Evolutionary conservation across 2,888 invertebrate genomes (phyloP), one percentile per base, ranked within the genome.

Genomic region (Stenodera caucasica): DNA sequence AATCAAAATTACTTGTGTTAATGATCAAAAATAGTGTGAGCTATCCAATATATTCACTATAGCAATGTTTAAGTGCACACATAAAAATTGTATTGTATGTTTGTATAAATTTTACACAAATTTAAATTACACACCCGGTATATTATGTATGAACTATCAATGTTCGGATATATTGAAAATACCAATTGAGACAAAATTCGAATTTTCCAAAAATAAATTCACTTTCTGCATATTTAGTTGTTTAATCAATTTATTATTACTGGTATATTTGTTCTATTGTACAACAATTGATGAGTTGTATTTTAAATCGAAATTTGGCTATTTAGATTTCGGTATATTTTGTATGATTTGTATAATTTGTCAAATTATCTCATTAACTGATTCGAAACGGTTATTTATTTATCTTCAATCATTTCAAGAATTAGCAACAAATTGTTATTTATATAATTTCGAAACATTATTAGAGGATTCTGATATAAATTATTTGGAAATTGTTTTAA

Each of bases 21-120:
- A n/a, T n/a, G 21, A 21, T 45, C 21, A 45, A 45, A 11, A 45
- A 45, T 21, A 45, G 21, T 12, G 49, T 45, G 15, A 50, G 9
- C 18, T 32, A 35, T 14, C 11, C 35, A 14, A 14, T 1, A 14
- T 1, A 15, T 4, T 15, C 15, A 30, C 4, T 30, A 9, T 8
- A 5, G 9, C 21, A n/a, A 49, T 49, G 50, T 21, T 9, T 1
- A 49, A 49, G n/a, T 23, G n/a, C n/a, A n/a, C 50, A 15, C 15
- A 14, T 9, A 14, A 21, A 14, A 51, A 21, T 14, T 53, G 53
- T 30, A 2, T 33, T 9, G 30, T 53, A 2, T 53, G 53, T 4
- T 35, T 53, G 33, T 29, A 11, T 51, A n/a, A 51, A 12, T 51
- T 51, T n/a, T 51, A 51, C 2, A 8, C 29, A 14, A 51, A 51